Conservation (phyloP, 2,888 invertebrate species). For the Leptarthrus brevirostris region DNA sequence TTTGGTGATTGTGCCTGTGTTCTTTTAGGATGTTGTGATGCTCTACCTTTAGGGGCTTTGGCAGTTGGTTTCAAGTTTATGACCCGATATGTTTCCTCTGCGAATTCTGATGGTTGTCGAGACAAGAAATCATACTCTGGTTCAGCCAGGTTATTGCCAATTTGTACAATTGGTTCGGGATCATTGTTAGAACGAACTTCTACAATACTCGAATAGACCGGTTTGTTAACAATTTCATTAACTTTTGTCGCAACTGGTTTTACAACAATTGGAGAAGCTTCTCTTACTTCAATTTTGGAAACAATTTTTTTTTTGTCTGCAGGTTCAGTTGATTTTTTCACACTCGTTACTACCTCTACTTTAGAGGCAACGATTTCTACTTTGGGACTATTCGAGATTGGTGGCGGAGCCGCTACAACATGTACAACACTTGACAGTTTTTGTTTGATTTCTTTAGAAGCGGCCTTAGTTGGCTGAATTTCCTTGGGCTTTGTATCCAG, state of each 20-base stretch:
- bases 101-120: constrained; percentile 84
- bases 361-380: constrained; percentile 67
- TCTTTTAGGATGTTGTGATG: constrained; percentile 64
- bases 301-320: constrained; percentile 58
- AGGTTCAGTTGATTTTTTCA: constrained; percentile 57
- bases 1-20: constrained; percentile 58
- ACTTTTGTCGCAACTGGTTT: constrained; percentile 58
- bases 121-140: constrained; percentile 88
- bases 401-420: constrained; percentile 54
- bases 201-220: constrained; percentile 70
- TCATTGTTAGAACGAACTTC: constrained; percentile 68
- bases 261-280: constrained; percentile 59
- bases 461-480: constrained; percentile 55
- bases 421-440: constrained; percentile 56
- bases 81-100: constrained; percentile 87
- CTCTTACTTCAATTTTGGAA: constrained; percentile 65
- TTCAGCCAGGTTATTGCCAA: constrained; percentile 80
- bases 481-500: constrained; percentile 51
- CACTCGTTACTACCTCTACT: constrained; percentile 66
- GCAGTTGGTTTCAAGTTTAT: constrained; percentile 82
- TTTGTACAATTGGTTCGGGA: constrained; percentile 71
- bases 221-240: constrained; percentile 25
- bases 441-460: constrained; percentile 47
- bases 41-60: constrained; percentile 56
- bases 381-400: constrained; percentile 58